Conservation (phyloP, 2,113 vertebrate genomes). For the Lepidothrix coronata region DNA sequence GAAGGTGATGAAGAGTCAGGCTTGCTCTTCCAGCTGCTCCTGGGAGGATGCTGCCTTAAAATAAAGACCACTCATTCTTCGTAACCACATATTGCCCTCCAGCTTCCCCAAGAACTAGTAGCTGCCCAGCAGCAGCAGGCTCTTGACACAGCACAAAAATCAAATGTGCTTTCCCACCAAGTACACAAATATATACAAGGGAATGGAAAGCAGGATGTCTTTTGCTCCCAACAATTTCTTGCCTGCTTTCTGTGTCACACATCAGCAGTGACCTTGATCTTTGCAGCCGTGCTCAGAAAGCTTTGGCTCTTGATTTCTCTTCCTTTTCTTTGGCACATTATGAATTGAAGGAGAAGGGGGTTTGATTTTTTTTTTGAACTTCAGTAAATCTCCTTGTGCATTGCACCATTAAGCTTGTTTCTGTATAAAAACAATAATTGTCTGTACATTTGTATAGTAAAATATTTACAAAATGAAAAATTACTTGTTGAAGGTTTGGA, state of each 20-base stretch:
- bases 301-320: background rate
- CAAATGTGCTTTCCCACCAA: background rate
- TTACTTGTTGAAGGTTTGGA: background rate
- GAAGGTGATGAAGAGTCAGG: background rate
- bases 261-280: background rate
- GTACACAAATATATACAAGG: rapidly evolving
- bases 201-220: background rate
- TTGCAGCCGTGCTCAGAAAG: background rate
- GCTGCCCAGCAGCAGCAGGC: background rate
- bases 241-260: background rate
- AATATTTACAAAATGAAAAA: background rate
- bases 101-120: background rate
- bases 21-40: background rate
- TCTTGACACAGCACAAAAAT: background rate
- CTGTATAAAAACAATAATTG: background rate
- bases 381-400: background rate
- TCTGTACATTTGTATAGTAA: background rate
- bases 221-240: background rate
- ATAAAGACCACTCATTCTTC: background rate
- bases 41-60: background rate
- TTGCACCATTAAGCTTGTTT: background rate
- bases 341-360: background rate
- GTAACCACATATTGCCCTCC: background rate
- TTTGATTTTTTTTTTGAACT: background rate
- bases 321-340: background rate